A percentile compares a stretch with the other conserved stretches of the same genome.
These are phyloP conservation scores for Globodera rostochiensis DNA, from an alignment of 1,140 invertebrate species.

Conservation along the genomic window DNA sequence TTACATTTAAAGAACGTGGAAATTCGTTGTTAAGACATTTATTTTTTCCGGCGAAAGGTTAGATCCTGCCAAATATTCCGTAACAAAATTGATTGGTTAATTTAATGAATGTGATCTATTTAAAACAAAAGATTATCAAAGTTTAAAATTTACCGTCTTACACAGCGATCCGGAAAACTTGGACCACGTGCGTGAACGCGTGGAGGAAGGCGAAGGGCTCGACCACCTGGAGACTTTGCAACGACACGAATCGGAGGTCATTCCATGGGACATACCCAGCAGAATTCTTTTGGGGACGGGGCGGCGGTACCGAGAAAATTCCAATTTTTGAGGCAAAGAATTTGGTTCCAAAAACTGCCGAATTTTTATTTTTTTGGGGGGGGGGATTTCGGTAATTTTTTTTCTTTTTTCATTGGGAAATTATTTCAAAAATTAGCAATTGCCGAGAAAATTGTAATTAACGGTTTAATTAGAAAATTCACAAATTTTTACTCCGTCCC, in stretches of 20 bases:
- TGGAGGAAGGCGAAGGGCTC: constrained; percentile 40
- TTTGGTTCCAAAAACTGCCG: no score
- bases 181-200: constrained; percentile 5
- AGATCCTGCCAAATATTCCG: no score
- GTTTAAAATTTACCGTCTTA: neutral
- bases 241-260: constrained; percentile 25
- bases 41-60: neutral
- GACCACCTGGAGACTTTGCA: constrained; percentile 33
- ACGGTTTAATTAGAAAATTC: no score
- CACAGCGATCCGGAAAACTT: constrained; percentile 37
- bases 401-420: neutral
- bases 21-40: neutral
- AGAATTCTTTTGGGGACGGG: no score
- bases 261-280: neutral
- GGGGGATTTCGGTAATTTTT: neutral
- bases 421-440: no score
- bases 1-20: neutral
- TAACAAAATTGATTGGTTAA: no score
- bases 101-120: neutral
- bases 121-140: neutral
- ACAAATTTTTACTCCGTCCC: no score
- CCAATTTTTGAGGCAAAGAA: constrained; percentile 3
- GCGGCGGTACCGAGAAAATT: neutral
- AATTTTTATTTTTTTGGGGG: no score
- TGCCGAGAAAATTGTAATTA: no score